Evolutionary conservation across 2,113 vertebrate genomes (phyloP).

Genomic region (Glareola pratincola): DNA sequence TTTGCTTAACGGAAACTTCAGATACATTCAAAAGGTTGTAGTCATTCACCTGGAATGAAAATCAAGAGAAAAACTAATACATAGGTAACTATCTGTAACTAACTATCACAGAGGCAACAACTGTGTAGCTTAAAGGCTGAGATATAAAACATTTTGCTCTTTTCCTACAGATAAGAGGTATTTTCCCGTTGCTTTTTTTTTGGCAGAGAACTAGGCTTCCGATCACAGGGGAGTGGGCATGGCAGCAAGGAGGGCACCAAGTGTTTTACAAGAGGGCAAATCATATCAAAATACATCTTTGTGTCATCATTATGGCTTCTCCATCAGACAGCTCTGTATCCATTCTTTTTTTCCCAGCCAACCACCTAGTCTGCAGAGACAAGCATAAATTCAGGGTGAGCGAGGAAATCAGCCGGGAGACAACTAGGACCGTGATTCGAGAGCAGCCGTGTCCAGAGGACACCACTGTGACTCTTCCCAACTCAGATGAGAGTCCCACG

Average conservation of each 20-base stretch:
- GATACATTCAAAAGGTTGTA: background rate
- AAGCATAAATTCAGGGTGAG: background rate
- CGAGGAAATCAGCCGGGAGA: background rate
- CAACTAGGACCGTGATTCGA: background rate
- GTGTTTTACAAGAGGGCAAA: too few relatives aligned
- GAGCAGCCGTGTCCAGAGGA: background rate
- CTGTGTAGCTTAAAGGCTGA: background rate
- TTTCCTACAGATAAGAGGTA: background rate
- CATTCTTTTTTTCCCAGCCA: background rate
- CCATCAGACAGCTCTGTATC: background rate
- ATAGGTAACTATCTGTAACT: background rate
- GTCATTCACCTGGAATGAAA: background rate
- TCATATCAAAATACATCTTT: background rate
- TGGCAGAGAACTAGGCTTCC: background rate
- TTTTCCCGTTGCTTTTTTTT: background rate
- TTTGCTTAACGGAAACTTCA: background rate
- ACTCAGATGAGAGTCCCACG: background rate
- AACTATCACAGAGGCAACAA: background rate
- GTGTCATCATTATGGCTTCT: background rate
- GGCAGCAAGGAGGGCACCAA: background rate
- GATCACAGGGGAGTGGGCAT: rapidly evolving
- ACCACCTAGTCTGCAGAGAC: background rate
- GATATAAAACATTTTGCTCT: background rate
- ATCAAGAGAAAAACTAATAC: background rate
- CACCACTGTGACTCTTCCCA: background rate